phyloP scores from a whole-genome alignment of 2,888 invertebrate genomes.

The Bombylius discolor region DNA sequence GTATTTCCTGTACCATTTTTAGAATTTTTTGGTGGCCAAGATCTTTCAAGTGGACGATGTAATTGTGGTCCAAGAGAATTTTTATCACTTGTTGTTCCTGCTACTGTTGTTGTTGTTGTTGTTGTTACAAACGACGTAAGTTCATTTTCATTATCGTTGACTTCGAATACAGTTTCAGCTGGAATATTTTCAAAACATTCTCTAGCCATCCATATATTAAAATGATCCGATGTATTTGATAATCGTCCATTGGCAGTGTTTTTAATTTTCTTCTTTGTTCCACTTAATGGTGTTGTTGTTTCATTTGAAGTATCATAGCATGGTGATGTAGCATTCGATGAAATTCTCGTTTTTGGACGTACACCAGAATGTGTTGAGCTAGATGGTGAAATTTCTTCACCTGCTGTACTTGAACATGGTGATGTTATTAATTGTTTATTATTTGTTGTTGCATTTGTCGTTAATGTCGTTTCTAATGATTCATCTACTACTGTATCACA shows the following conservation, averaged over 20 bases:
- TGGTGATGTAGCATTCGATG: background rate
- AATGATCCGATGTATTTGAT: constrained; percentile 5
- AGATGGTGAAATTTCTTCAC: background rate
- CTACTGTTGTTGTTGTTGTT: background rate
- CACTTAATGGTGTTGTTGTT: background rate
- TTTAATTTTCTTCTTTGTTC: background rate
- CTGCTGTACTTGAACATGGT: background rate
- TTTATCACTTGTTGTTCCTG: background rate
- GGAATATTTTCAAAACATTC: constrained; percentile 35
- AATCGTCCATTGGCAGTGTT: background rate
- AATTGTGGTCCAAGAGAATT: constrained; percentile 9
- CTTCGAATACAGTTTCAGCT: constrained; percentile 30
- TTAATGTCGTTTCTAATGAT: too few species aligned
- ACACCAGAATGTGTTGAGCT: background rate
- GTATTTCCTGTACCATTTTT: constrained; percentile 41
- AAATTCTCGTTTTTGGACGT: background rate
- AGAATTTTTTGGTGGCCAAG: constrained; percentile 55
- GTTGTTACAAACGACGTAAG: background rate
- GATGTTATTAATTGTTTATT: background rate
- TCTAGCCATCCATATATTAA: constrained; percentile 34
- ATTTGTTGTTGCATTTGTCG: too few species aligned
- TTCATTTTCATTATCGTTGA: constrained; percentile 15
- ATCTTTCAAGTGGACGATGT: constrained; percentile 66
- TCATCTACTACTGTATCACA: too few species aligned
- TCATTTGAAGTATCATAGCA: background rate